Evolutionary conservation across 2,797 vertebrate genomes (phyloP).

Genomic region (Otus scops): DNA sequence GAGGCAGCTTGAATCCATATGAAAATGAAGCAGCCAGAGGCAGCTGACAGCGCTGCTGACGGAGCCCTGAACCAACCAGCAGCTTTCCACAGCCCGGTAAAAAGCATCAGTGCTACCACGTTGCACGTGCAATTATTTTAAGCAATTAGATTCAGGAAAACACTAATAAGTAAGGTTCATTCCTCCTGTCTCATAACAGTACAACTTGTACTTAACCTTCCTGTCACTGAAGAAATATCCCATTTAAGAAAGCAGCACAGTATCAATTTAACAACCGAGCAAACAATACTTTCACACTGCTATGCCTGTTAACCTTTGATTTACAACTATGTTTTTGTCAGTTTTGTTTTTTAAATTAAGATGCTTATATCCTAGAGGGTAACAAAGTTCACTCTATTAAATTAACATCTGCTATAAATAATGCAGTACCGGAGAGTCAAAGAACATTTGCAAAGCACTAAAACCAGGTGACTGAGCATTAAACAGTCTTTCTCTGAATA

Average conservation of each 20-base stretch:
- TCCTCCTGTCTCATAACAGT: conserved; percentile 1
- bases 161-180: background rate
- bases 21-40: background rate
- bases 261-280: background rate
- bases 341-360: conserved; percentile 23
- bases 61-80: background rate
- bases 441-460: background rate
- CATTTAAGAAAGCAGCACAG: background rate
- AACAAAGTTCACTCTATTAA: conserved; percentile 13
- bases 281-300: conserved; percentile 11
- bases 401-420: conserved; percentile 45
- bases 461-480: background rate
- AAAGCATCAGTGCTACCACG: background rate
- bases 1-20: background rate
- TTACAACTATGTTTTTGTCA: background rate
- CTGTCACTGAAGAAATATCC: conserved; percentile 9
- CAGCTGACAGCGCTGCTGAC: background rate
- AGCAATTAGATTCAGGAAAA: background rate
- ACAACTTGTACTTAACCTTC: conserved; percentile 15
- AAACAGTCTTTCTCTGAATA: background rate
- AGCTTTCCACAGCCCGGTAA: background rate
- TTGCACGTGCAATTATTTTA: background rate
- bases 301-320: conserved; percentile 43
- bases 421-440: background rate
- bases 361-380: background rate